Base-by-base conservation (phyloP, 2,113 vertebrate genomes). In the Terrapene triunguis region DNA sequence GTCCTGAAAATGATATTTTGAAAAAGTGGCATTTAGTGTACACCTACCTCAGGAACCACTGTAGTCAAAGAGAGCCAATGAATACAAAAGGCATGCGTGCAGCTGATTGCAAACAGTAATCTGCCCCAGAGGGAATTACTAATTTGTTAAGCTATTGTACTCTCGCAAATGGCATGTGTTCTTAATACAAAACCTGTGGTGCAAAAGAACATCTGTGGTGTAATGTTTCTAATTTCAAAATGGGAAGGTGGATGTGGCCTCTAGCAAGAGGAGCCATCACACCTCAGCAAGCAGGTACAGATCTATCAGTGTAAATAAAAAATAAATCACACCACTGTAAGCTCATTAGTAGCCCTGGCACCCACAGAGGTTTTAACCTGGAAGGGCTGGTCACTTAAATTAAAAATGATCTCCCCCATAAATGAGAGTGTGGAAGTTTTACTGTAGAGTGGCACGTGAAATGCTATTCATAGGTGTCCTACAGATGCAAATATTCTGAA, bases 1-100 rank as follows among this genome's bases (percentile, higher is more conserved):
- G 11, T 11, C 17, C 38, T 76, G 44, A 76, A 76, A 76, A 76
- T 76, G 10, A 42, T 42, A 44, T 76, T 24, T n/a, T 25, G 22
- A 44, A 76, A 44, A 76, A 76, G 22, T 42, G 62, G 35, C 12
- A 27, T 22, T 17, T 44, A 85, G 13, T 57, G 21, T 50, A 27
- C 13, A 2, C 29, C 88, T 42, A 1, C 27, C 47, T 86, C 9
- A 29, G 74, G 35, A 47, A 38, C 32, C 25, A 50, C 38, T 51
- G 51, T 9, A 44, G n/a, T 62, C 24, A 54, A n/a, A 89, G 24
- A 32, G 65, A 2, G 25, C 42, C 29, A 32, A 29, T n/a, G 35
- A 69, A 0, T 0, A 51, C 0, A 72, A 42, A 62, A 87, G n/a
- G 21, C 59, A 9, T 2, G 27, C 5, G 11, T 88, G 54, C 8